These are phyloP conservation scores for Xestia xanthographa DNA, from an alignment of 2,888 invertebrate genomes.

Conservation along the genomic window DNA sequence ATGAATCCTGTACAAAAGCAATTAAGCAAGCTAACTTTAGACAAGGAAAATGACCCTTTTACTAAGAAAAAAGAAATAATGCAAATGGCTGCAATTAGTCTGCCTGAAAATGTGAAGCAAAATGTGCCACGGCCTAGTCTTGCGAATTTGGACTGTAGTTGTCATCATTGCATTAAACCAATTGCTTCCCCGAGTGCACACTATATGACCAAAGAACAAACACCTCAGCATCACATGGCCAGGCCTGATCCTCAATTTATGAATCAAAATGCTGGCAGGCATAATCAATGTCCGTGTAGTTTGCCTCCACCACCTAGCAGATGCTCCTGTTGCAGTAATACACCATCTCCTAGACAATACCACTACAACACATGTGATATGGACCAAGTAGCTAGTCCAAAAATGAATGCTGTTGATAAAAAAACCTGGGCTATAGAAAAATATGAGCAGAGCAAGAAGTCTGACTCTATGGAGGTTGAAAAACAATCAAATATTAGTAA, in stretches of 20 bases:
- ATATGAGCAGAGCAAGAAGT: slow-evolving; percentile 78
- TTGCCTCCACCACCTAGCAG: slow-evolving; percentile 55
- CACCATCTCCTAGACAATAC: slow-evolving; percentile 38
- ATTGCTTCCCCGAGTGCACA: slow-evolving; percentile 29
- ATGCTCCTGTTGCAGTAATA: slow-evolving; percentile 65
- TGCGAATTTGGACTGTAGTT: slow-evolving; percentile 72
- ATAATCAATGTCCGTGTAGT: slow-evolving; percentile 58
- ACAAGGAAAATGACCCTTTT: slow-evolving; percentile 81
- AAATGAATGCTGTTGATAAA: slow-evolving; percentile 79
- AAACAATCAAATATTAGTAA: slow-evolving; percentile 77
- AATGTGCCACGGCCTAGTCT: slow-evolving; percentile 27
- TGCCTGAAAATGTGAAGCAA: slow-evolving; percentile 36
- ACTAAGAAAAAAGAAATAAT: slow-evolving; percentile 75
- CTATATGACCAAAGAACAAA: slow-evolving; percentile 5
- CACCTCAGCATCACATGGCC: slow-evolving; percentile 1
- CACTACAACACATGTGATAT: slow-evolving; percentile 60
- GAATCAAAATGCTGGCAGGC: slow-evolving; percentile 36
- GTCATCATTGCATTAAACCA: slow-evolving; percentile 78
- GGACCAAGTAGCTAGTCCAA: slow-evolving; percentile 48
- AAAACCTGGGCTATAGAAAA: slow-evolving; percentile 83
- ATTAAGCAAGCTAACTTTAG: slow-evolving; percentile 72
- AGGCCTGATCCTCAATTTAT: slow-evolving; percentile 28
- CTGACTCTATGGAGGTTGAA: slow-evolving; percentile 76
- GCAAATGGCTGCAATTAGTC: slow-evolving; percentile 52
- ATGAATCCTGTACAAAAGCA: slow-evolving; percentile 71